These are phyloP conservation scores for Dermolepida albohirtum DNA, from an alignment of 2,888 invertebrate genomes.

Conservation along the genomic window DNA sequence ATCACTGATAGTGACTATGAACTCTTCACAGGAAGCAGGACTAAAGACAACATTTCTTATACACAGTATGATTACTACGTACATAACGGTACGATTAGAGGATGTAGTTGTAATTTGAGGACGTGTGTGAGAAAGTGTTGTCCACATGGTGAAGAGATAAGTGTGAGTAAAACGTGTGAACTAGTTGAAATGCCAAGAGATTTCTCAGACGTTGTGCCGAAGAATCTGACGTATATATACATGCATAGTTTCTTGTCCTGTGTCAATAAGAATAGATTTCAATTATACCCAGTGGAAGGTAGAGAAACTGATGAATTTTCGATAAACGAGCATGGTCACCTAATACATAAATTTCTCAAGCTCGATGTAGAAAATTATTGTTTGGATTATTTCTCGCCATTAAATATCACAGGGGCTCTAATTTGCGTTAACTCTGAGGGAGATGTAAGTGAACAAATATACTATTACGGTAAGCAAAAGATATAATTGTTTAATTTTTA, in stretches of 20 bases:
- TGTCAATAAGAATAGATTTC: constrained; percentile 4
- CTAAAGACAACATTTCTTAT: constrained; percentile 34
- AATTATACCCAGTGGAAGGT: constrained; percentile 20
- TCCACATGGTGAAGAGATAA: constrained; percentile 23
- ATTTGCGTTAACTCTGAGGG: constrained; percentile 11
- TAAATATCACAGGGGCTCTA: constrained; percentile 21
- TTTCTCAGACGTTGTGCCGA: constrained; percentile 25
- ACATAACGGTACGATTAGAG: constrained; percentile 23
- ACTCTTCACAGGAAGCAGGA: constrained; percentile 14
- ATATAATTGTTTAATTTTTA: background rate
- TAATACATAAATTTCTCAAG: constrained; percentile 4
- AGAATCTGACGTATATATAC: constrained; percentile 13
- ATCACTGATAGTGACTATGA: constrained; percentile 34
- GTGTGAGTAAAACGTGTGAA: constrained; percentile 2
- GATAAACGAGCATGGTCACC: constrained; percentile 14
- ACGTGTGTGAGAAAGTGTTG: constrained; percentile 45
- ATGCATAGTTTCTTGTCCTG: constrained; percentile 16
- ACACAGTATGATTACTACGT: constrained; percentile 32
- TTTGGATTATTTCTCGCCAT: constrained; percentile 31
- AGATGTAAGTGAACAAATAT: constrained; percentile 4
- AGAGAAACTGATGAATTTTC: constrained; percentile 24
- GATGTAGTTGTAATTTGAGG: constrained; percentile 39
- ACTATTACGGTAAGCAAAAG: constrained; percentile 21
- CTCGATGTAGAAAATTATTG: constrained; percentile 25
- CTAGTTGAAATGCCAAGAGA: constrained; percentile 2